Evolutionary conservation across 2,888 invertebrate species (phyloP), one percentile per base, ranked within the genome.

Genomic region (Drosophila quasianomalipes): DNA sequence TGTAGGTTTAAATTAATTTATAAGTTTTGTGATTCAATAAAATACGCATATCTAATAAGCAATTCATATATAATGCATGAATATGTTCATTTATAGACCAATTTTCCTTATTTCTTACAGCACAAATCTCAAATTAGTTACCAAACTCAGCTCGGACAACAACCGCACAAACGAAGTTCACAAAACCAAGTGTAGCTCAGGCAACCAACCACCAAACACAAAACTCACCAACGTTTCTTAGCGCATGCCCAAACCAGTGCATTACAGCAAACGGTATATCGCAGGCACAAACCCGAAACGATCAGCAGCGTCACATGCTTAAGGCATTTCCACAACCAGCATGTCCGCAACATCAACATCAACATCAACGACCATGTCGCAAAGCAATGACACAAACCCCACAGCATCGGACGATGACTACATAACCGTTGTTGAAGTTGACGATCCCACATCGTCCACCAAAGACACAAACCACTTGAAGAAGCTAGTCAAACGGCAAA

Each of bases 341-440:
- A 85, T 89, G 85, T 79, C 69, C 31, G 64, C 76, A 30, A 64
- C 76, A 70, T n/a, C 70, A 41, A 61, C 74, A 69, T 19, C 70
- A 47, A 52, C 37, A 28, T n/a, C 73, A 65, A 62, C 44, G 31
- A 58, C 41, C 47, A 71, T 71, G 72, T 72, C 66, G 28, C 66
- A 66, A 54, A 53, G 30, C 62, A 73, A 55, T 59, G 74, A 58
- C 70, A 70, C 69, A 57, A 62, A 57, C 53, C 52, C 73, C 37
- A 62, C 74, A 63, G 37, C 69, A 58, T 47, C 70, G 31, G 83
- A 74, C 53, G 85, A 83, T 14, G 95, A 95, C 83, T 95, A 95
- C 87, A 94, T 95, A 69, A 95, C 95, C 41, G 95, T 95, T 58
- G 94, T 95, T 66, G 95, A 95, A 78, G 95, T 95, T 66, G 95